These are phyloP conservation scores for Oreochromis niloticus DNA, from an alignment of 2,113 vertebrate genomes.

Conservation along the genomic window DNA sequence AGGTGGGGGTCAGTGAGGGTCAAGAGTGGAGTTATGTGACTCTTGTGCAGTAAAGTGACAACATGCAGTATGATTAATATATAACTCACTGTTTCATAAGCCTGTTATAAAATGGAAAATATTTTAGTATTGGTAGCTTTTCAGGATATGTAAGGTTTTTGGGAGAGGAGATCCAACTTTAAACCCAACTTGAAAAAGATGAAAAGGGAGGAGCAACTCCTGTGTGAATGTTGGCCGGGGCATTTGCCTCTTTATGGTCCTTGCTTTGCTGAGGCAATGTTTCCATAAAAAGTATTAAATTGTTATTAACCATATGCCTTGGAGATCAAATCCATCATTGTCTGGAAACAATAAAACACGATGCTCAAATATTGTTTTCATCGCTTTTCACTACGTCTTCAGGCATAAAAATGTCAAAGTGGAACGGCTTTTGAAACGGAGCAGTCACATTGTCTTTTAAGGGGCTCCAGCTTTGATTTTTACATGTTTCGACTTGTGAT, in stretches of 20 bases:
- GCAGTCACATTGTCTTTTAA: background rate
- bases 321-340: background rate
- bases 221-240: background rate
- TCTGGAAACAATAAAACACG: constrained; percentile 24
- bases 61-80: background rate
- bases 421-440: background rate
- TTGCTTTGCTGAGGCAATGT: background rate
- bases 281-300: background rate
- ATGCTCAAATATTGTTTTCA: background rate
- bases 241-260: background rate
- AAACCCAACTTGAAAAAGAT: background rate
- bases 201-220: background rate
- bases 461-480: background rate
- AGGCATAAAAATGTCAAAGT: constrained; percentile 14
- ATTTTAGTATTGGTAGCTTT: background rate
- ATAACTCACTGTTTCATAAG: background rate
- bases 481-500: background rate
- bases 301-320: background rate
- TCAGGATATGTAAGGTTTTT: background rate
- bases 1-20: constrained; percentile 53
- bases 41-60: background rate
- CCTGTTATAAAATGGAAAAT: background rate
- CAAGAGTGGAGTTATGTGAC: background rate
- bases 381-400: background rate
- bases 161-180: background rate